Base-by-base conservation (phyloP, 2,888 invertebrate species). In the Chrysolina haemoptera region DNA sequence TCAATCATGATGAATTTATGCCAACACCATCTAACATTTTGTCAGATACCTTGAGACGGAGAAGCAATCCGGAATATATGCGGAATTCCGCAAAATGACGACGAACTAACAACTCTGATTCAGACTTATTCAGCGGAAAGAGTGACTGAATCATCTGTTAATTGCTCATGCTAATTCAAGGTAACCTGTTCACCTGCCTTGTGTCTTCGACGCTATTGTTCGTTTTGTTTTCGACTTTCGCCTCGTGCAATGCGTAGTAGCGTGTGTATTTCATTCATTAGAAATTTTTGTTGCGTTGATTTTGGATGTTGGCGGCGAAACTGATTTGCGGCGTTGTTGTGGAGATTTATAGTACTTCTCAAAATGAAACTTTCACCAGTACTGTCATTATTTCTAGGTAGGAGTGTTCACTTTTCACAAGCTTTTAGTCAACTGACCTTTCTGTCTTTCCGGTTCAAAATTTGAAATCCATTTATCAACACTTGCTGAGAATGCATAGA, bases 201-300 rank as follows among this genome's bases (percentile, higher is more conserved):
- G 59, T 27, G 11, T 59, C 27, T 27, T 6, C n/a, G 27, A 27
- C n/a, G 59, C 10, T 59, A 6, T 59, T n/a, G 5, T 53, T 59
- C 14, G 27, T 59, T 59, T 59, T 59, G 59, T 22, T 55, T 20
- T 55, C 55, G 18, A 22, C 55, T 55, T 22, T 22, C 20, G 12
- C 22, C 14, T 11, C 22, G 9, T 59, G 14, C 14, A 46, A 27
- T 11, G 53, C 53, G 53, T 53, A 59, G 59, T 59, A 59, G 14
- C 27, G 59, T 35, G n/a, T 14, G 59, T 10, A 14, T 59, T 59
- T 59, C 59, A 59, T 59, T 59, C 59, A 59, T 59, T 14, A 22
- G 59, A 27, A 35, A 59, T 59, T 59, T 50, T 14, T 2, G 43
- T 43, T 11, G 14, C 43, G 43, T 43, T 6, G 5, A 12, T 11